Conservation (phyloP, 2,113 vertebrate genomes). For the Conger conger region DNA sequence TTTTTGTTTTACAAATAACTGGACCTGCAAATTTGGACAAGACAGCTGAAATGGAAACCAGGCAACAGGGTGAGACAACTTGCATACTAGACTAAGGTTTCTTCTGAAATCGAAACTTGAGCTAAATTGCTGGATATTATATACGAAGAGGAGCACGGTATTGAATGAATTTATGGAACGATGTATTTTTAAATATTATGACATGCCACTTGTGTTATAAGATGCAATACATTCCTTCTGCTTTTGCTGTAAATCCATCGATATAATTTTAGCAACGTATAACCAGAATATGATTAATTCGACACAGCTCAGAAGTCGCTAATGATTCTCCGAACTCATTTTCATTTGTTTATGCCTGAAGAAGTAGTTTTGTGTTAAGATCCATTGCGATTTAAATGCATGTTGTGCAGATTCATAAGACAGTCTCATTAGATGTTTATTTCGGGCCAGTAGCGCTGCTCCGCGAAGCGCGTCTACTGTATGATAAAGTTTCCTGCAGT, state of each 20-base stretch:
- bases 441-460: conserved; percentile 7
- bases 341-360: neutral
- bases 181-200: neutral
- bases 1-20: conserved; percentile 2
- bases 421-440: neutral
- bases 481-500: conserved; percentile 23
- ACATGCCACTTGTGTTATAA: neutral
- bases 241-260: neutral
- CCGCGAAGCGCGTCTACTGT: conserved; percentile 8
- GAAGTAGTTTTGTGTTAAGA: neutral
- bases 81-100: neutral
- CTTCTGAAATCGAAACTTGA: neutral
- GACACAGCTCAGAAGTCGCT: neutral
- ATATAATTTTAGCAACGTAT: neutral
- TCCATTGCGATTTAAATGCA: neutral
- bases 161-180: neutral
- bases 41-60: conserved; percentile 61
- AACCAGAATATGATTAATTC: neutral
- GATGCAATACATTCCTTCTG: neutral
- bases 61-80: conserved; percentile 66
- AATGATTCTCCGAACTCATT: neutral
- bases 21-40: conserved; percentile 25
- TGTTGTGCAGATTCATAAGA: neutral
- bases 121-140: neutral
- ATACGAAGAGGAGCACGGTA: neutral